Base-by-base conservation (phyloP, 2,113 vertebrate genomes). In the Helogale parvula region DNA sequence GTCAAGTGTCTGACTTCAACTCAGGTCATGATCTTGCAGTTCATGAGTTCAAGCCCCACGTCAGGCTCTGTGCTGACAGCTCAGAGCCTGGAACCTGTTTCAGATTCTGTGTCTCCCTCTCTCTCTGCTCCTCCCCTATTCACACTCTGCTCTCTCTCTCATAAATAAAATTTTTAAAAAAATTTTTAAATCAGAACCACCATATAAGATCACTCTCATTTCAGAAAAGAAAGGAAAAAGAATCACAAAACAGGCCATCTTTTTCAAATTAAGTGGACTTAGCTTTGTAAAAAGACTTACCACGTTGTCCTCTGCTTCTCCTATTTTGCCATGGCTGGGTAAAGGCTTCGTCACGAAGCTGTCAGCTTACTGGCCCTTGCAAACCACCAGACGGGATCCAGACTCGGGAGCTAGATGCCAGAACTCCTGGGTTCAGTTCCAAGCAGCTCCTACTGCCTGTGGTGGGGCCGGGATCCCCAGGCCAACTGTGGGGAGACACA, bases 201-300 rank as follows among this genome's bases (percentile, higher is more conserved):
- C 27, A 1, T 45, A 11, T 50, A 80, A 66, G n/a, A 77, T 65
- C 50, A 83, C n/a, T 13, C 63, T 83, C 23, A 47, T 23, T 88
- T 90, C 68, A 91, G 50, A 35, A 80, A 74, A 77, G 38, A 77
- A 45, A n/a, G 5, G 83, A 41, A 15, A 81, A 80, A 50, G n/a
- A n/a, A 11, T 31, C 54, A 11, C 57, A 57, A 15, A 66, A 80
- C 89, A 5, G 3, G 2, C 45, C 69, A 63, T 74, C 63, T 79
- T 41, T 79, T 86, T 77, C 21, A 29, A 85, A 50, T 41, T 45
- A 90, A 87, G 54, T 47, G 60, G 86, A 35, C 72, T 90, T 66
- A 72, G 45, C 16, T 82, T 76, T 45, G 23, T 47, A 71, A 38
- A n/a, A 74, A 88, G 5, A 35, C 21, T 19, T 17, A 5, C 12